Percentiles rank a stretch among this genome's conserved stretches.
Conservation (phyloP, 2,888 invertebrate species). For the Brachypterus glaber region DNA sequence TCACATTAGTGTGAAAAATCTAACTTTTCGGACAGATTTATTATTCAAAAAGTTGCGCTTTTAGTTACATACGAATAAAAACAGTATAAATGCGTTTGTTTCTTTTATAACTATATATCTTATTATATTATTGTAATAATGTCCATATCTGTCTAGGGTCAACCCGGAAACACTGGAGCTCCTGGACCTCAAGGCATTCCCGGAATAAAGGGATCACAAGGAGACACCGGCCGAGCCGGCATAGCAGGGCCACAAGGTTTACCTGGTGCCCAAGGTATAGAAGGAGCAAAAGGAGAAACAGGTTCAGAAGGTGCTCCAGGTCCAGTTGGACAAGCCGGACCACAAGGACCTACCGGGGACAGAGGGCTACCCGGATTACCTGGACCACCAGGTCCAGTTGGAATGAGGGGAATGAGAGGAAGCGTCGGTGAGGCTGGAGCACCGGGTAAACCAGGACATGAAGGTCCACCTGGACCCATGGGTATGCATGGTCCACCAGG, state of each 20-base stretch:
- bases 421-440: conserved; percentile 61
- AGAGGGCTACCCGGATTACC: conserved; percentile 52
- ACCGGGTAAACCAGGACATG: conserved; percentile 61
- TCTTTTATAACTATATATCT: too few species aligned
- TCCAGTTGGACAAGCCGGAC: conserved; percentile 58
- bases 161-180: conserved; percentile 58
- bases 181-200: conserved; percentile 61
- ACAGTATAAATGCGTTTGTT: too few species aligned
- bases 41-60: too few species aligned
- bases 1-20: too few species aligned
- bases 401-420: conserved; percentile 57
- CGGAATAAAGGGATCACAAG: conserved; percentile 62
- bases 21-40: too few species aligned
- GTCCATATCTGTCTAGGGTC: conserved; percentile 49
- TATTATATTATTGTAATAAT: too few species aligned
- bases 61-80: too few species aligned
- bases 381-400: conserved; percentile 54
- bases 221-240: conserved; percentile 62
- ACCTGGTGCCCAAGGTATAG: conserved; percentile 60
- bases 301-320: conserved; percentile 63
- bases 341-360: conserved; percentile 59
- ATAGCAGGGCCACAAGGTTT: conserved; percentile 57
- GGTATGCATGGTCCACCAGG: conserved; percentile 61
- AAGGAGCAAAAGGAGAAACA: conserved; percentile 67
- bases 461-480: conserved; percentile 60